Conservation (phyloP, 2,888 invertebrate genomes). For the Athalia circularis region DNA sequence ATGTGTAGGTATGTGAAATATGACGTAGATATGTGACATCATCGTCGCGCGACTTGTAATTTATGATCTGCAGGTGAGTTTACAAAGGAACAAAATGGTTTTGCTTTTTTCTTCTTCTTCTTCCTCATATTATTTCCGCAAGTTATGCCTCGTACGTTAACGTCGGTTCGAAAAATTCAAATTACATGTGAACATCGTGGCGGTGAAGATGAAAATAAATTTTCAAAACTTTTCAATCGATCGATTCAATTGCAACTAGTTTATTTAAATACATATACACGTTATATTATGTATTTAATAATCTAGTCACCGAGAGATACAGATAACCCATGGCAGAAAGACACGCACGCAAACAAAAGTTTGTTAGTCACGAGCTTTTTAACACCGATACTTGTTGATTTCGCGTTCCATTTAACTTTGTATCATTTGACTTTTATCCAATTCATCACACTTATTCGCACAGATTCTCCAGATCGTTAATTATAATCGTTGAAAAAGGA, state of each 20-base stretch:
- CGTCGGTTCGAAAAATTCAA: background rate
- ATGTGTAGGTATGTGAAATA: background rate
- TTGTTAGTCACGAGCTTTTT: conserved; percentile 30
- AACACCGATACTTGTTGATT: conserved; percentile 36
- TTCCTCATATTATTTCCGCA: too few species aligned
- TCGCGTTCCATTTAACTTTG: conserved; percentile 15
- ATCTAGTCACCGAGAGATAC: conserved; percentile 38
- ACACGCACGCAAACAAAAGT: conserved; percentile 23
- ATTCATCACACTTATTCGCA: conserved; percentile 15
- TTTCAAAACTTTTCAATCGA: too few species aligned
- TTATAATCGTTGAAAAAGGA: background rate
- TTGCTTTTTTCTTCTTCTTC: background rate
- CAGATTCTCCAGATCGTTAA: too few species aligned
- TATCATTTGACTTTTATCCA: conserved; percentile 34
- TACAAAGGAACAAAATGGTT: background rate
- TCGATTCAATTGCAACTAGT: too few species aligned
- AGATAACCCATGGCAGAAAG: conserved; percentile 25
- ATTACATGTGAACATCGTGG: too few species aligned
- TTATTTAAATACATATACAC: background rate
- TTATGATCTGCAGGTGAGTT: background rate
- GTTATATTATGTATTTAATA: background rate
- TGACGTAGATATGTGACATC: too few species aligned
- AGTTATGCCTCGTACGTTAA: conserved; percentile 9
- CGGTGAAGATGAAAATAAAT: too few species aligned
- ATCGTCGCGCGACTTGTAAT: too few species aligned